Evolutionary conservation across 2,797 vertebrate genomes (phyloP).

Genomic region (Merluccius polli): DNA sequence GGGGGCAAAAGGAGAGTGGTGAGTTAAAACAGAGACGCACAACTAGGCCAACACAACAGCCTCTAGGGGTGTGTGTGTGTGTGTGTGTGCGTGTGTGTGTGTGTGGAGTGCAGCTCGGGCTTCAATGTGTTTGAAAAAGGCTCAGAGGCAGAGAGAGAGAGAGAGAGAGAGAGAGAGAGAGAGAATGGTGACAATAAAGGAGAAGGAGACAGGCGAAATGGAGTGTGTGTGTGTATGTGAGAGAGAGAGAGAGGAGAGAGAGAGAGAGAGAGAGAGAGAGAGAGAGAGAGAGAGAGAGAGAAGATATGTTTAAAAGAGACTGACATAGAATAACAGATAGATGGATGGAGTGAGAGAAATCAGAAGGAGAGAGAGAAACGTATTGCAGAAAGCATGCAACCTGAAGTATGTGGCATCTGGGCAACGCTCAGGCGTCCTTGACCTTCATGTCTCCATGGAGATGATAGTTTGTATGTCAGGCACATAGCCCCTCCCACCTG

Average conservation of each 20-base stretch:
- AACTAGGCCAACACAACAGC: conserved; percentile 65
- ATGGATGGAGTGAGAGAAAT: too few species aligned
- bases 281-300: too few species aligned
- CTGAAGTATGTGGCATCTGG: conserved; percentile 22
- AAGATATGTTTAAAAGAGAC: conserved; percentile 1
- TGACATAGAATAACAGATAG: too few species aligned
- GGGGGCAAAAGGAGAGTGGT: conserved; percentile 48
- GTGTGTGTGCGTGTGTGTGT: conserved; percentile 13
- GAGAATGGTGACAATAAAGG: conserved; percentile 20
- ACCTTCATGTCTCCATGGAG: conserved; percentile 56
- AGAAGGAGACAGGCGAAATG: neutral
- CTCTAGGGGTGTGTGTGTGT: conserved; percentile 44
- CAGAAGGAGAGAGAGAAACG: neutral
- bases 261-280: too few species aligned
- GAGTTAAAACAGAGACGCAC: conserved; percentile 61
- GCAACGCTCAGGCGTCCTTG: conserved; percentile 22
- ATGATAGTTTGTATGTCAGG: conserved; percentile 43
- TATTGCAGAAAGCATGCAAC: conserved; percentile 20
- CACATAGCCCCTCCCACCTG: conserved; percentile 37
- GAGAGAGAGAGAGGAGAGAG: too few species aligned
- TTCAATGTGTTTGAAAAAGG: conserved; percentile 13
- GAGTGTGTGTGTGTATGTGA: conserved; percentile 5
- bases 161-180: too few species aligned
- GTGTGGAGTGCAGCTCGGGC: too few species aligned
- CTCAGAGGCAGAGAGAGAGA: neutral